Base-by-base conservation (phyloP, 2,797 vertebrate genomes). In the Pitangus sulphuratus region DNA sequence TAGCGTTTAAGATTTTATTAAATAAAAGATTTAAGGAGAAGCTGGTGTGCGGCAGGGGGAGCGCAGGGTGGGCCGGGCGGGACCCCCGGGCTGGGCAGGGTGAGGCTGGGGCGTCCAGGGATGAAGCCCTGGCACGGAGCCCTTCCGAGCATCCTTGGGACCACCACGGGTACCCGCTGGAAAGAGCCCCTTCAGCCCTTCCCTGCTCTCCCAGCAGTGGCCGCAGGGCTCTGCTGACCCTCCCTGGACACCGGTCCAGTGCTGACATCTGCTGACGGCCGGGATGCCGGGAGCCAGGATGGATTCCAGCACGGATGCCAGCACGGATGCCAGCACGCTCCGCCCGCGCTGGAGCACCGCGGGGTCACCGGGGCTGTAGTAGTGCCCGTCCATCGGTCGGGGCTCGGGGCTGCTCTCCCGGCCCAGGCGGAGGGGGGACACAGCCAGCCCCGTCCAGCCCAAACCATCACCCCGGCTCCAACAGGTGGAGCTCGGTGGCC, bases 1-100 rank as follows among this genome's bases (percentile, higher is more conserved):
- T 0, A 4, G 1, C 1, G 9, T 31, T 74, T 9, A 6, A 31
- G 14, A 14, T 0, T 17, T 40, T 4, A 11, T 15, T 9, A 47
- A 65, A 50, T 4, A 7, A 24, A 47, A 6, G 12, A 8, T 20
- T 12, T 15, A 18, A 50, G 56, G 47, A 35, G 70, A 11, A n/a
- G 56, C 50, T 4, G 68, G 11, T 8, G 12, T 1, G 10, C 6
- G 6, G 25, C 1, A 15, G 48, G 28, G 12, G 14, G 16, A 4
- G 21, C 0, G 19, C 30, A 3, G 33, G 17, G 33, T 3, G 11
- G 11, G 37, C 4, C 25, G 37, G 2, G 66, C 2, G 8, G 16
- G n/a, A 40, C 10, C 26, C 40, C 60, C 15, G 6, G 13, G 24
- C 25, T 35, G 42, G 39, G 56, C 4, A 28, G 7, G 6, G 14